These are phyloP conservation scores for Drosophila antonietae DNA, from an alignment of 2,888 invertebrate genomes.

Conservation along the genomic window DNA sequence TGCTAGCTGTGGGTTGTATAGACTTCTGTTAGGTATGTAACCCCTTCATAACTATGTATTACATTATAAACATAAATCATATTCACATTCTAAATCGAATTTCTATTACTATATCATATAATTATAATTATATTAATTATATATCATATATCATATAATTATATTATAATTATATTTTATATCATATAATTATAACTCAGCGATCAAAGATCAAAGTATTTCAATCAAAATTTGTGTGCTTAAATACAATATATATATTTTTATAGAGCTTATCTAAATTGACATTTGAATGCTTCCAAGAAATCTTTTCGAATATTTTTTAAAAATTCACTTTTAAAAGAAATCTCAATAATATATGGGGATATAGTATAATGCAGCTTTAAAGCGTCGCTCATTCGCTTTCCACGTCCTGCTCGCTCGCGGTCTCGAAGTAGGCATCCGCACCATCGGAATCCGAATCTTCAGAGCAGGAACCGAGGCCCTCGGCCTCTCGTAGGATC, in stretches of 20 bases:
- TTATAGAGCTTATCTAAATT: background rate
- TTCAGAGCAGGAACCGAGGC: slow-evolving; percentile 37
- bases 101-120: background rate
- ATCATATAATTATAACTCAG: background rate
- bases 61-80: too few relatives aligned
- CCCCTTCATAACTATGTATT: background rate
- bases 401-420: slow-evolving; percentile 34
- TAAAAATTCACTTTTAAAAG: background rate
- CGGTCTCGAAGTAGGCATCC: slow-evolving; percentile 48
- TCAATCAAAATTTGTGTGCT: background rate
- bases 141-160: too few relatives aligned
- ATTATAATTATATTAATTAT: too few relatives aligned
- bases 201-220: background rate
- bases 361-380: background rate
- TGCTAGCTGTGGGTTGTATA: background rate
- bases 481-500: slow-evolving; percentile 72
- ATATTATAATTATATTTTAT: too few relatives aligned
- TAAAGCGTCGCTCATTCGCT: slow-evolving; percentile 14
- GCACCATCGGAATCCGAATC: slow-evolving; percentile 42
- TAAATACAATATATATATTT: background rate
- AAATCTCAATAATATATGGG: background rate
- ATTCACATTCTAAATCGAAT: too few relatives aligned
- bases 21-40: background rate
- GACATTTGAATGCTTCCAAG: background rate
- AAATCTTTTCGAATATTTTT: background rate